Evolutionary conservation across 2,888 invertebrate species (phyloP).

Genomic region (Diplolepis rosae): DNA sequence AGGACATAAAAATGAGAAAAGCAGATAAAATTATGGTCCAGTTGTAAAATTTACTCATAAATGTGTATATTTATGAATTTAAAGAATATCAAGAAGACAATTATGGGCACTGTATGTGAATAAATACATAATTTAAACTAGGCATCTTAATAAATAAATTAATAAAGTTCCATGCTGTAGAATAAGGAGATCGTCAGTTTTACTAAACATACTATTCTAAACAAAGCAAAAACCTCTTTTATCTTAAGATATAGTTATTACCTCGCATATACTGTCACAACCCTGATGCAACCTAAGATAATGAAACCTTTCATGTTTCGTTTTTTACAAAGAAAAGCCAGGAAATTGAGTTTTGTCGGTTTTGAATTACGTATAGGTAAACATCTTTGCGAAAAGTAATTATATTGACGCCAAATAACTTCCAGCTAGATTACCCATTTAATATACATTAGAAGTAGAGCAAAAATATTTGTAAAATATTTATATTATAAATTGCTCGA

Average conservation of each 20-base stretch:
- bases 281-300: background rate
- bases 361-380: background rate
- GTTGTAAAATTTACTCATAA: too few species aligned
- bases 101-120: background rate
- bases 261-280: background rate
- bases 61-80: background rate
- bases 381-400: too few species aligned
- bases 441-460: background rate
- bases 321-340: background rate
- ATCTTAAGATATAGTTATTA: background rate
- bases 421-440: background rate
- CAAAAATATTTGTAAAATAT: too few species aligned
- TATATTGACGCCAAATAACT: too few species aligned
- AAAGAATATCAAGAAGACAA: background rate
- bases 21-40: background rate
- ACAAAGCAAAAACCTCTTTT: background rate
- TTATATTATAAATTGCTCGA: too few species aligned
- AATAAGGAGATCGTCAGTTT: background rate
- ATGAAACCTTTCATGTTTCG: constrained; percentile 5
- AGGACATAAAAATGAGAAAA: background rate
- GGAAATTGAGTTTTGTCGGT: background rate
- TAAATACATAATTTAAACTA: background rate
- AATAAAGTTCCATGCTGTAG: too few species aligned
- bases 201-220: background rate
- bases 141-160: background rate